phyloP scores from a whole-genome alignment of 2,888 invertebrate species.

The Herminia tarsipennalis region DNA sequence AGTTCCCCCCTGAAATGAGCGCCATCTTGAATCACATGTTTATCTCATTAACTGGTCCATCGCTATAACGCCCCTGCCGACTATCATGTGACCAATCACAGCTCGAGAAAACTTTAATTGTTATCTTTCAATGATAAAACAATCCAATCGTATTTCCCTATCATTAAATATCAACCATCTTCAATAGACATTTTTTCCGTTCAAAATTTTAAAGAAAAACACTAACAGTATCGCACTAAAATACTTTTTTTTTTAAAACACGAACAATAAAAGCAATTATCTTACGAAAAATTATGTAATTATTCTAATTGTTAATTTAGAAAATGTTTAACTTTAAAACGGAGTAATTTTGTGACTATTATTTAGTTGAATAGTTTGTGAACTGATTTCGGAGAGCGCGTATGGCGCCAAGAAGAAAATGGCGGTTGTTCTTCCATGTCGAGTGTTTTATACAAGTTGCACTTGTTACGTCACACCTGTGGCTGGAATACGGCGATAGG shows the following conservation, averaged over 20 bases:
- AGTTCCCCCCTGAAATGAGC: slow-evolving; percentile 62
- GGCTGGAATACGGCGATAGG: slow-evolving; percentile 62
- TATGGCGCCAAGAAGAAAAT: slow-evolving; percentile 62
- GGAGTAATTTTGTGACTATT: slow-evolving; percentile 36
- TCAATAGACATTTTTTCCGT: slow-evolving; percentile 45
- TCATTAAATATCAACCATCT: slow-evolving; percentile 27
- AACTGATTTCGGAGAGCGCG: slow-evolving; percentile 43
- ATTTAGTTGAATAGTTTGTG: slow-evolving; percentile 24
- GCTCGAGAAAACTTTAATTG: slow-evolving; percentile 49
- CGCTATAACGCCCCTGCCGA: slow-evolving; percentile 57
- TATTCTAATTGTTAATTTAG: slow-evolving; percentile 39
- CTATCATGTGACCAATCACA: slow-evolving; percentile 79
- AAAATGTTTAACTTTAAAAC: slow-evolving; percentile 25
- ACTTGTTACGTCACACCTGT: slow-evolving; percentile 81
- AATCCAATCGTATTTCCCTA: slow-evolving; percentile 50
- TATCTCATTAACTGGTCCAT: slow-evolving; percentile 61
- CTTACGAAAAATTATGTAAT: slow-evolving; percentile 15
- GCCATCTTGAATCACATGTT: slow-evolving; percentile 83
- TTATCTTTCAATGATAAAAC: slow-evolving; percentile 48
- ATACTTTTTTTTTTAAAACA: slow-evolving; percentile 18
- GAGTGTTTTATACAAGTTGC: slow-evolving; percentile 76
- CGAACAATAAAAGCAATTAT: slow-evolving; percentile 20
- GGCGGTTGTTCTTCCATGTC: slow-evolving; percentile 62
- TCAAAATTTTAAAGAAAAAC: slow-evolving; percentile 18
- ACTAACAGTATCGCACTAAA: slow-evolving; percentile 14